Conservation (phyloP, 2,888 invertebrate species). For the Lasioglossum zephyrum region DNA sequence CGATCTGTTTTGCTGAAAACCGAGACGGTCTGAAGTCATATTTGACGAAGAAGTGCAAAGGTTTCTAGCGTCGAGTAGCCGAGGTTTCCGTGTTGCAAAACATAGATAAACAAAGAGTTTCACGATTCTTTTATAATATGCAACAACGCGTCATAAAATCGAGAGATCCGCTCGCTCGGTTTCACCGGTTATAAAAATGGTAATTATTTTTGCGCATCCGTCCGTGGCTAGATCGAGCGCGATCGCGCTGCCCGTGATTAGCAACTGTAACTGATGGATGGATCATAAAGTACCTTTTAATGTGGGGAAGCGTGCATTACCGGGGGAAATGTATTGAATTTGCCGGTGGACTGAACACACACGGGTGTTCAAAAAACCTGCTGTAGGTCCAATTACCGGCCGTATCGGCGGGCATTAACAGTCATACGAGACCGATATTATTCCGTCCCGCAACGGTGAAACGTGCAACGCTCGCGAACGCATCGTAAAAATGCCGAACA, state of each 20-base stretch:
- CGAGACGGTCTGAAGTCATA: no score
- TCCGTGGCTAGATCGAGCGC: constrained; percentile 39
- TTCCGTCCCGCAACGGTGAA: constrained; percentile 30
- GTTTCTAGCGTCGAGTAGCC: background rate
- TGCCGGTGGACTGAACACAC: constrained; percentile 25
- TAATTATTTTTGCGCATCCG: constrained; percentile 46
- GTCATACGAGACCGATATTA: constrained; percentile 48
- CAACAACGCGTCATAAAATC: constrained; percentile 3
- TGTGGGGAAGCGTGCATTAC: constrained; percentile 42
- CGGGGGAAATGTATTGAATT: constrained; percentile 60
- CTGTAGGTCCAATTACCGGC: constrained; percentile 56
- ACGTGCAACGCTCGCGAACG: constrained; percentile 41
- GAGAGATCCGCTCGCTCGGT: constrained; percentile 22
- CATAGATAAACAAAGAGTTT: background rate
- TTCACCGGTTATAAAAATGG: constrained; percentile 40
- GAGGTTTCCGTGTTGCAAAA: background rate
- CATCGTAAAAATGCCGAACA: constrained; percentile 35
- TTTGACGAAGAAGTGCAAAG: no score
- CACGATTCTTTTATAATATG: background rate
- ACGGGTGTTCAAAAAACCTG: constrained; percentile 40
- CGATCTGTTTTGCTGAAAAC: no score
- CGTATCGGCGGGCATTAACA: constrained; percentile 50
- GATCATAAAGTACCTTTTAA: constrained; percentile 61
- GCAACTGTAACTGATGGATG: constrained; percentile 55
- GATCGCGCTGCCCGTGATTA: constrained; percentile 43